A percentile compares a stretch with the other conserved stretches of the same genome.
phyloP scores from a whole-genome alignment of 2,888 invertebrate genomes.

The Agrotis puta region DNA sequence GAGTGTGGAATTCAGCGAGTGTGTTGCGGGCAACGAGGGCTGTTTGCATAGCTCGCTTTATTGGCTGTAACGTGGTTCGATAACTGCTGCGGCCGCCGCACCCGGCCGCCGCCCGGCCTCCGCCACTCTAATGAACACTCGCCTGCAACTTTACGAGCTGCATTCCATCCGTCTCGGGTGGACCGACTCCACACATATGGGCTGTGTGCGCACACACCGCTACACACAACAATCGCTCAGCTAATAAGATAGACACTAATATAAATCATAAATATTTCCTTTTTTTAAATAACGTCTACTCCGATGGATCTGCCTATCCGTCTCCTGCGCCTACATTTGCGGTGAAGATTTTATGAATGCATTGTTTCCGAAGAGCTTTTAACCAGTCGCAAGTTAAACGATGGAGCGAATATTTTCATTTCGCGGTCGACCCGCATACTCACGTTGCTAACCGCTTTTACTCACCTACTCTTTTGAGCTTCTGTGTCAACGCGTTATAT shows the following conservation, averaged over 20 bases:
- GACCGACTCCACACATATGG: constrained; percentile 63
- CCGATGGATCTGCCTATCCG: constrained; percentile 41
- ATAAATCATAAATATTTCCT: constrained; percentile 40
- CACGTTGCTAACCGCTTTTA: constrained; percentile 75
- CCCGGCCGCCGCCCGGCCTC: constrained; percentile 68
- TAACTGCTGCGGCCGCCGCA: constrained; percentile 75
- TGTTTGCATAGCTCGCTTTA: constrained; percentile 90
- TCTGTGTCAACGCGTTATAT: constrained; percentile 61
- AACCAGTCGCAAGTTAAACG: constrained; percentile 74
- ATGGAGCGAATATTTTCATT: constrained; percentile 81
- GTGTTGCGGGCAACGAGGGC: constrained; percentile 77
- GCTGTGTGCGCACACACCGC: constrained; percentile 45
- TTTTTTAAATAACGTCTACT: constrained; percentile 41
- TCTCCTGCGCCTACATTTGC: constrained; percentile 78
- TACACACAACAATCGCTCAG: constrained; percentile 27
- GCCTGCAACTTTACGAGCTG: constrained; percentile 76
- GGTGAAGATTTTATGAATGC: constrained; percentile 87
- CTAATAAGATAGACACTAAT: constrained; percentile 49
- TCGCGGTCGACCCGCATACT: constrained; percentile 88
- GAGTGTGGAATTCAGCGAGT: constrained; percentile 85
- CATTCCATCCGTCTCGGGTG: constrained; percentile 77
- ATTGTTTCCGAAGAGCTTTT: constrained; percentile 84
- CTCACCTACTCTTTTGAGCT: constrained; percentile 74
- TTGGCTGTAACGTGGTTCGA: constrained; percentile 86
- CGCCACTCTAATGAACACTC: constrained; percentile 80